Base-by-base conservation (phyloP, 1,140 invertebrate genomes). In the Oryctes rhinoceros region DNA sequence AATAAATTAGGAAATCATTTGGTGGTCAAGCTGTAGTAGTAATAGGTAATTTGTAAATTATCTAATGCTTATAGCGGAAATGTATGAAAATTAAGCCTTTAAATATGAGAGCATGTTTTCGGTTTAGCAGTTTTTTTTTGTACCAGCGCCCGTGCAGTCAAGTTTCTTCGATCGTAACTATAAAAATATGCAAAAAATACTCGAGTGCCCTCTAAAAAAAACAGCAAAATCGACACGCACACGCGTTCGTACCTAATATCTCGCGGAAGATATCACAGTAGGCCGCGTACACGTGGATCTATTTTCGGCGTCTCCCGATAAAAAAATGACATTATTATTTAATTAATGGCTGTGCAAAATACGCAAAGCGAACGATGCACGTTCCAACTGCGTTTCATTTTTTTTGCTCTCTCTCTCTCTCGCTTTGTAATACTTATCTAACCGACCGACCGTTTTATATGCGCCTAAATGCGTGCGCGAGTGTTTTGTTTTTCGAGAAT, bases 251-350 rank as follows among this genome's bases (percentile, higher is more conserved):
- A 71, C 24, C 18, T 71, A 71, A 71, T 71, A 71, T 71, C 65
- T 30, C 65, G 65, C 65, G 65, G 65, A 71, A 71, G 65, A 71
- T 71, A 71, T 71, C 65, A 30, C 24, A 37, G 65, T 71, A 24
- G 65, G 65, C 65, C 24, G 65, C 65, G 20, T 37, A 71, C 65
- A 71, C 65, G 65, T 71, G 65, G 65, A 71, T 24, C 65, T 71
- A 71, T 71, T 71, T 71, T 71, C 65, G 65, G 65, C 65, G 65
- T 30, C 24, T 24, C 30, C 62, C 65, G 65, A 71, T 71, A 71
- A 71, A 71, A 67, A 71, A 71, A 71, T 71, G 65, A 71, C 65
- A 71, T 71, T 71, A 71, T 71, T 71, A 35, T 71, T 71, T 71
- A 71, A 71, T 71, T 71, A 71, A 71, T 71, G 65, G 65, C 35